Evolutionary conservation across 30 jellyfish, hydroid and myxozoan species (phyloP).

Genomic region (Turritopsis rubra): DNA sequence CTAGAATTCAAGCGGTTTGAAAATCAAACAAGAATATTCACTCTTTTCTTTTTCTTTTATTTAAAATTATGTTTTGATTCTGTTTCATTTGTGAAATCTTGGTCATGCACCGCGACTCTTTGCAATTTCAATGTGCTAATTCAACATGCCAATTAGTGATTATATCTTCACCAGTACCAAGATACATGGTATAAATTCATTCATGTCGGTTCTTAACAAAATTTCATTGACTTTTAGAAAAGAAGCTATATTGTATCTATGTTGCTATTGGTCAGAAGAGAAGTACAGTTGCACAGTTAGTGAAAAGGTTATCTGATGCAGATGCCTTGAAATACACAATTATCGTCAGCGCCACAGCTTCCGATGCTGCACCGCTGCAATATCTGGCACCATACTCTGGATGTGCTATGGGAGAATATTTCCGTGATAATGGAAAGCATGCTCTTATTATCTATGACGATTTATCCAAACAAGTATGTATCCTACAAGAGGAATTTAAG

Average conservation of each 20-base stretch:
- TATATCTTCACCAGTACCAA: too few species aligned
- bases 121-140: too few species aligned
- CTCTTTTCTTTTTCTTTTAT: background rate
- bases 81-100: background rate
- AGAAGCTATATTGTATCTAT: conserved; percentile 89
- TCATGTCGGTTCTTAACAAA: too few species aligned
- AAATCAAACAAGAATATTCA: conserved; percentile 39
- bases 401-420: conserved; percentile 99
- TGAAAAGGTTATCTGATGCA: conserved; percentile 92
- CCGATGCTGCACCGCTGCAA: conserved; percentile 99
- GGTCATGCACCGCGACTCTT: too few species aligned
- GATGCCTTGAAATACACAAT: conserved; percentile 98
- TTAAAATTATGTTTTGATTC: background rate
- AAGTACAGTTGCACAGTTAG: conserved; percentile 99
- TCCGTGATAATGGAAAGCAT: conserved; percentile 99
- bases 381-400: conserved; percentile 99
- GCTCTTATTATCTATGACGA: conserved; percentile 99
- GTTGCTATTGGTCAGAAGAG: conserved; percentile 99
- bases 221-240: conserved; percentile 31
- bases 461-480: conserved; percentile 90
- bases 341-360: conserved; percentile 99
- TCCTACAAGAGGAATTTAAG: background rate
- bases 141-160: too few species aligned
- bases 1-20: too few species aligned
- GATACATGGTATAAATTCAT: too few species aligned